Evolutionary conservation across 2,797 vertebrate species (phyloP).

Genomic region (Schizopygopsis malacanthus): DNA sequence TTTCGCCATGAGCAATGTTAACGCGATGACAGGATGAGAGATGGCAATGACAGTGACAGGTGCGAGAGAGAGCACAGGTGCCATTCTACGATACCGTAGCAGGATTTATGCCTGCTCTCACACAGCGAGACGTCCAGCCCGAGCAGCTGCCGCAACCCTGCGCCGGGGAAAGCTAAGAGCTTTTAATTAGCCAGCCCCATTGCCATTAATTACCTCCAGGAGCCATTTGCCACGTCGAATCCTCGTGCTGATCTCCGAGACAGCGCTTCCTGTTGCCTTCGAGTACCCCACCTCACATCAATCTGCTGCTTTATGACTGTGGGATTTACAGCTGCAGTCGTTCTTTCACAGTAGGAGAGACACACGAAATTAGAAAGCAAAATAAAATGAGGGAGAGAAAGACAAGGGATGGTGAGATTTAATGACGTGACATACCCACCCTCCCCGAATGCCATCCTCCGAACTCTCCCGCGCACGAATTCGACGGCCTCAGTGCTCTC

Average conservation of each 20-base stretch:
- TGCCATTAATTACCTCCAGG: slow-evolving; percentile 86
- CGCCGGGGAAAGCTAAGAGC: slow-evolving; percentile 89
- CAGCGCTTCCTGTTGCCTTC: slow-evolving; percentile 61
- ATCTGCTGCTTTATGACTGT: slow-evolving; percentile 58
- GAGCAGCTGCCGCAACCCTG: slow-evolving; percentile 90
- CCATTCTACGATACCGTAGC: slow-evolving; percentile 83
- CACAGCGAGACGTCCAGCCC: slow-evolving; percentile 70
- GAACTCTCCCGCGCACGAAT: slow-evolving; percentile 19
- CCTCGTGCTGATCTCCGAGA: slow-evolving; percentile 30
- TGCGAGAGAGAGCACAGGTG: slow-evolving; percentile 87
- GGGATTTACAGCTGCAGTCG: slow-evolving; percentile 56
- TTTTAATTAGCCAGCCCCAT: slow-evolving; percentile 89
- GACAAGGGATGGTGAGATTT: slow-evolving; percentile 36
- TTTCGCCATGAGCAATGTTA: slow-evolving; percentile 81
- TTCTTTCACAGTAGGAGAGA: slow-evolving; percentile 57
- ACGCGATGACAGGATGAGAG: slow-evolving; percentile 92
- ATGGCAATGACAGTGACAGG: slow-evolving; percentile 84
- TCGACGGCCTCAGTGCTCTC: slow-evolving; percentile 5
- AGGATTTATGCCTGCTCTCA: slow-evolving; percentile 85
- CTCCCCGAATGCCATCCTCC: slow-evolving; percentile 6
- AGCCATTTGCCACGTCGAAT: slow-evolving; percentile 64
- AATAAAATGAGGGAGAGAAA: slow-evolving; percentile 35
- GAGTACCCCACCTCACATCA: slow-evolving; percentile 54
- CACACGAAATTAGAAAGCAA: slow-evolving; percentile 36
- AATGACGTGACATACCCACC: slow-evolving; percentile 43